Evolutionary conservation across 2,113 vertebrate species (phyloP), one percentile per base, ranked within the genome.

Genomic region (Vulpes ferrilata): DNA sequence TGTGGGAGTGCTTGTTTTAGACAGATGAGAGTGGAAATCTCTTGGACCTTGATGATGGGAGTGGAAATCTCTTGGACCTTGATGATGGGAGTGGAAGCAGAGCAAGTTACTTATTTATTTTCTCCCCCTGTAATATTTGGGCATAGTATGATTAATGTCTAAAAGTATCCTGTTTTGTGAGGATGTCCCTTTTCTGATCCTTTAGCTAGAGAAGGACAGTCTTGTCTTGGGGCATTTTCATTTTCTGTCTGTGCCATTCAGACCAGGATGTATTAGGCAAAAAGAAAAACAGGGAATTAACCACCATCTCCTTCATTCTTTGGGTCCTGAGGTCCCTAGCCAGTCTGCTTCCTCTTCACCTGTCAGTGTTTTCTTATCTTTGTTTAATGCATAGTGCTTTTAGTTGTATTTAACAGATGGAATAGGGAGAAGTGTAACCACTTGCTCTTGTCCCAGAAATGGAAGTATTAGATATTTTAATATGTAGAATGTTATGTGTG

Each of bases 401-500:
- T 53, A 69, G 30, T 73, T 90, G 43, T 74, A 55, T 19, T 84
- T 84, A 84, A 32, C 38, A 60, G 94, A 35, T 80, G 23, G 38
- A 92, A 25, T 53, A 92, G 19, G 25, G 23, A 73, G 65, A 81
- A 65, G 22, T 82, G 2, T 30, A 48, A 81, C n/a, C 27, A 43
- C 11, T 83, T n/a, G 27, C 35, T 74, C 13, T 69, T 74, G 20
- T 76, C 2, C 38, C 35, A 57, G 55, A 89, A 84, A 67, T 64
- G 19, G 25, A 92, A 80, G 1, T 92, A 11, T 51, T 62, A 88
- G 64, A 55, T 79, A 60, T 87, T 96, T 93, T 91, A 92, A 88
- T 88, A 60, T 83, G 20, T 83, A 27, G 25, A 92, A 43, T 78
- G 92, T 82, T 83, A 16, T 60, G 4, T 88, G 60, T 69, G 43